A percentile compares a stretch with the other conserved stretches of the same genome.
Evolutionary conservation across 1,140 invertebrate genomes (phyloP).

Genomic region (Elysia chlorotica): DNA sequence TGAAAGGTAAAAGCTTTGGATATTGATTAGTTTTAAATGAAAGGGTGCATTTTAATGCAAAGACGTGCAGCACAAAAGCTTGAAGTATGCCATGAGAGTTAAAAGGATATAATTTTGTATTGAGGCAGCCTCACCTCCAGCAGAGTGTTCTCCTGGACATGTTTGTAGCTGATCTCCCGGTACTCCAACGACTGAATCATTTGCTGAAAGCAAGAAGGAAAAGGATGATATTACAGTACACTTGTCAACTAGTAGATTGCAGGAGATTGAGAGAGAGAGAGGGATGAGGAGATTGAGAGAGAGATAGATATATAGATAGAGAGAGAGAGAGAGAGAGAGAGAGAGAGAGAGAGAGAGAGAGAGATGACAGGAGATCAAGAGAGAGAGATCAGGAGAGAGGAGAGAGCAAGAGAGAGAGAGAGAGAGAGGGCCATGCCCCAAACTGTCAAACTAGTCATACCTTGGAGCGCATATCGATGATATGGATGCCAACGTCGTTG

Average conservation of each 20-base stretch:
- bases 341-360: no score
- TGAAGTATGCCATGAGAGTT: no score
- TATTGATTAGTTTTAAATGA: no score
- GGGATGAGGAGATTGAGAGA: not conserved
- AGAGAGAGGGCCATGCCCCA: no score
- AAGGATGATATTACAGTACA: not conserved
- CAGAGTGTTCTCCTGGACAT: slow-evolving; percentile 35
- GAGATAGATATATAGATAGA: not conserved
- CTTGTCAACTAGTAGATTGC: not conserved
- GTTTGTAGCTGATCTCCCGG: slow-evolving; percentile 50
- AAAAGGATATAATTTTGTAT: no score
- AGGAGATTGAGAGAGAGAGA: no score
- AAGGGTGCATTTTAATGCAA: no score
- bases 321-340: not conserved
- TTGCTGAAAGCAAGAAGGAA: slow-evolving; percentile 38
- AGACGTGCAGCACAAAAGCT: no score
- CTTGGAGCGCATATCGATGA: slow-evolving; percentile 53
- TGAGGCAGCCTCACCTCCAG: slow-evolving; percentile 42
- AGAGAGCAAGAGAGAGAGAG: not conserved
- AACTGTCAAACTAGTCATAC: no score
- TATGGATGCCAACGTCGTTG: slow-evolving; percentile 61
- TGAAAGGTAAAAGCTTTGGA: no score
- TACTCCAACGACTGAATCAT: slow-evolving; percentile 58
- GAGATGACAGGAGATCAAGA: no score
- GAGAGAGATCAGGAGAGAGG: not conserved